These are phyloP conservation scores for Drosophila anomelani DNA, from an alignment of 2,888 invertebrate species.

Conservation along the genomic window DNA sequence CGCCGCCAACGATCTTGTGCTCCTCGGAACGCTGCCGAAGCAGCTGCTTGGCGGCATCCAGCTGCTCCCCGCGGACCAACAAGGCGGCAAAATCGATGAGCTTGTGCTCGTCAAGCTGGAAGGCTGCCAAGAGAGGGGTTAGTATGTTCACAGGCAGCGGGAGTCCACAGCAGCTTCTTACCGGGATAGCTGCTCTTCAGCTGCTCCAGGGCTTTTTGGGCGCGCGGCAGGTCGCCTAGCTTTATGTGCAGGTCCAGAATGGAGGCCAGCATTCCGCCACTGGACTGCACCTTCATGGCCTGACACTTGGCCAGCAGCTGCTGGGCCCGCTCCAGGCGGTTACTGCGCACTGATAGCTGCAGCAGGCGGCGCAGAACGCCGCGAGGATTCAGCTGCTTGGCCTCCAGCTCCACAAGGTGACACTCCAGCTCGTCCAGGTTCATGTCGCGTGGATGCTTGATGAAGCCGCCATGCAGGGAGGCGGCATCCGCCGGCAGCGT, in stretches of 20 bases:
- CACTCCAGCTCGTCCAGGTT: slow-evolving; percentile 87
- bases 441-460: slow-evolving; percentile 88
- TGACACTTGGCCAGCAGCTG: slow-evolving; percentile 86
- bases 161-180: slow-evolving; percentile 17
- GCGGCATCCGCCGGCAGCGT: slow-evolving; percentile 62
- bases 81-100: slow-evolving; percentile 88
- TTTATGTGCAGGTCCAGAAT: slow-evolving; percentile 88
- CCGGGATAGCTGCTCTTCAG: slow-evolving; percentile 86
- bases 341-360: slow-evolving; percentile 86
- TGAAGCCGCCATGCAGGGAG: slow-evolving; percentile 72
- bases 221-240: slow-evolving; percentile 86
- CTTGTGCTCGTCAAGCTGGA: slow-evolving; percentile 88
- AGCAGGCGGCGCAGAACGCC: slow-evolving; percentile 88
- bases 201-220: slow-evolving; percentile 86
- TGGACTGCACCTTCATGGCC: slow-evolving; percentile 86
- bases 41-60: slow-evolving; percentile 82
- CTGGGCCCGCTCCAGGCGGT: slow-evolving; percentile 86
- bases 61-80: slow-evolving; percentile 84
- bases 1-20: slow-evolving; percentile 84
- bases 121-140: slow-evolving; percentile 79
- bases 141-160: accelerated
- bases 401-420: slow-evolving; percentile 88
- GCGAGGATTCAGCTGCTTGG: slow-evolving; percentile 88
- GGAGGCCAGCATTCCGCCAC: slow-evolving; percentile 88
- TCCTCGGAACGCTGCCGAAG: slow-evolving; percentile 86